phyloP scores from a whole-genome alignment of 2,797 vertebrate genomes.

The Cryptoprocta ferox region DNA sequence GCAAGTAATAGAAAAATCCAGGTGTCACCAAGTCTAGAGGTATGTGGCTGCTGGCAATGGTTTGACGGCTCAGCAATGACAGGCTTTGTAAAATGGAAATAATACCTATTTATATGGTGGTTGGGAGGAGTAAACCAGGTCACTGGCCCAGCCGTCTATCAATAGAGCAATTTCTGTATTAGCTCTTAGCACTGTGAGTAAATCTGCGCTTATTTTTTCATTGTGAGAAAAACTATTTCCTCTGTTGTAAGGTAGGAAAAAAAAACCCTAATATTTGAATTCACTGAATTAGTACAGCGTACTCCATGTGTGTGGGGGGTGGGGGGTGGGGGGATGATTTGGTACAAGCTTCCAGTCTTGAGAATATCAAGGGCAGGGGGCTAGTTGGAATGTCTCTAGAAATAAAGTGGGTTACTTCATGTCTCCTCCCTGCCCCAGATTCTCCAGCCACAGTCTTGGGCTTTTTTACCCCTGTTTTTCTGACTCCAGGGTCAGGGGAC shows the following conservation, averaged over 20 bases:
- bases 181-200: background rate
- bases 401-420: background rate
- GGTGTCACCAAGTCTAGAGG: background rate
- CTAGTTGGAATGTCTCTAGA: background rate
- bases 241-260: background rate
- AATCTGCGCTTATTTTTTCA: background rate
- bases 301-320: too few relatives aligned
- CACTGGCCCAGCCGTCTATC: background rate
- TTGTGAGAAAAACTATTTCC: background rate
- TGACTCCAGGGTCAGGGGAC: background rate
- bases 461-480: background rate
- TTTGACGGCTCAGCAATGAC: background rate
- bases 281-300: background rate
- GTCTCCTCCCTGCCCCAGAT: accelerated
- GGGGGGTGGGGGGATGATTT: background rate
- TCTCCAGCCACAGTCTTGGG: background rate
- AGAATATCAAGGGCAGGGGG: background rate
- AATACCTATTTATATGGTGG: background rate
- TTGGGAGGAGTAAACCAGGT: background rate
- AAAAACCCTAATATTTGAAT: background rate
- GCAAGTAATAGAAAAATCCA: background rate
- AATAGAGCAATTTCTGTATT: background rate
- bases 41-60: background rate
- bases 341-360: background rate
- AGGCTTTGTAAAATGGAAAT: background rate